A percentile compares a stretch with the other conserved stretches of the same genome.
Conservation (phyloP, 35 echinoderm and acorn worm genomes). For the Heliocidaris erythrogramma region DNA sequence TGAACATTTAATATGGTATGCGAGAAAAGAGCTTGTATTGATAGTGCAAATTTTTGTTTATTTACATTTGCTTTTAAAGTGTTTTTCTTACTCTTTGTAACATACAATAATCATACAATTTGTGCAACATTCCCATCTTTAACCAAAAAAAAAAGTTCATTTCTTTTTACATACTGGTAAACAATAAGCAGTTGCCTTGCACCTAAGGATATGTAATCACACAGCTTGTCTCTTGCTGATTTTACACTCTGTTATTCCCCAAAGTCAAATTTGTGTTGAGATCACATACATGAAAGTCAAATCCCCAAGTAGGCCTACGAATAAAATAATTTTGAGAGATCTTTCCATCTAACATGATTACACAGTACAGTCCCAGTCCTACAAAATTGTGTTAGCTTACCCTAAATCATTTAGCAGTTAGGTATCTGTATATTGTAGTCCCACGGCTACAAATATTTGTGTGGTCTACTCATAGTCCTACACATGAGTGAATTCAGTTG, state of each 20-base stretch:
- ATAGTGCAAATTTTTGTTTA: neutral
- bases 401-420: no score
- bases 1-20: neutral
- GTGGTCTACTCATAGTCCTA: neutral
- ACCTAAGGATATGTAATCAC: neutral
- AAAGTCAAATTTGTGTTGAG: neutral
- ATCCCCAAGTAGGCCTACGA: no score
- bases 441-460: neutral
- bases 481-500: slow-evolving; percentile 70
- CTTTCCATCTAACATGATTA: no score
- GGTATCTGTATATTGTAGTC: neutral
- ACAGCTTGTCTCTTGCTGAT: no score
- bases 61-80: neutral
- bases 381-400: neutral
- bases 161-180: neutral
- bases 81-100: no score
- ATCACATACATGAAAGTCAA: neutral
- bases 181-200: neutral
- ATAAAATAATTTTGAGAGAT: no score
- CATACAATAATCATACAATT: no score
- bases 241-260: neutral
- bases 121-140: no score
- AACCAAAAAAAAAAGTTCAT: neutral
- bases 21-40: no score
- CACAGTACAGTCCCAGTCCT: neutral